These are phyloP conservation scores for Ceratosolen solmsi DNA, from an alignment of 1,140 invertebrate species.

Conservation along the genomic window DNA sequence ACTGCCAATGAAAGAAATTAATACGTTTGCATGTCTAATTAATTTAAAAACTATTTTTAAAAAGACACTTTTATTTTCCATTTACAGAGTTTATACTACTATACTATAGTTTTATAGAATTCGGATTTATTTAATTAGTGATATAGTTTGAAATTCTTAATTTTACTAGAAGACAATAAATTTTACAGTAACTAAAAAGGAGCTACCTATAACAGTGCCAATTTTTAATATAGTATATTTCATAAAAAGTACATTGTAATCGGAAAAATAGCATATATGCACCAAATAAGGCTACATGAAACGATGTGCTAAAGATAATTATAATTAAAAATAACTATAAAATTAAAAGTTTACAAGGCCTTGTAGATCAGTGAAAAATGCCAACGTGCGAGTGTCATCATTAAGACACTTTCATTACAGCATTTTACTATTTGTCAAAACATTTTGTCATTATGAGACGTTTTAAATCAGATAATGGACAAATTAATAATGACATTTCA, in stretches of 20 bases:
- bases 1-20: no score
- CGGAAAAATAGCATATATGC: slow-evolving; percentile 31
- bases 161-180: slow-evolving; percentile 17
- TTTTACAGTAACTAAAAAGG: slow-evolving; percentile 17
- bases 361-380: slow-evolving; percentile 62
- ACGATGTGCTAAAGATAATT: slow-evolving; percentile 38
- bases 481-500: no score
- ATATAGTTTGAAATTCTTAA: no score
- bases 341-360: slow-evolving; percentile 56
- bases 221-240: slow-evolving; percentile 25
- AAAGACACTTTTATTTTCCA: not conserved
- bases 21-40: no score
- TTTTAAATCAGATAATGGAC: no score
- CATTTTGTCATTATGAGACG: no score
- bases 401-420: no score
- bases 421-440: no score
- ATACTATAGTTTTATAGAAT: no score
- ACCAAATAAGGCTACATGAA: not conserved
- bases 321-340: slow-evolving; percentile 43
- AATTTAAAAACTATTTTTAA: not conserved
- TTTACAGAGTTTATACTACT: not conserved
- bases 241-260: slow-evolving; percentile 8
- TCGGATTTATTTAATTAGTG: no score
- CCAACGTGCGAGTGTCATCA: no score
- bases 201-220: slow-evolving; percentile 34